phyloP scores from a whole-genome alignment of 2,113 vertebrate species.

The Mobula hypostoma region DNA sequence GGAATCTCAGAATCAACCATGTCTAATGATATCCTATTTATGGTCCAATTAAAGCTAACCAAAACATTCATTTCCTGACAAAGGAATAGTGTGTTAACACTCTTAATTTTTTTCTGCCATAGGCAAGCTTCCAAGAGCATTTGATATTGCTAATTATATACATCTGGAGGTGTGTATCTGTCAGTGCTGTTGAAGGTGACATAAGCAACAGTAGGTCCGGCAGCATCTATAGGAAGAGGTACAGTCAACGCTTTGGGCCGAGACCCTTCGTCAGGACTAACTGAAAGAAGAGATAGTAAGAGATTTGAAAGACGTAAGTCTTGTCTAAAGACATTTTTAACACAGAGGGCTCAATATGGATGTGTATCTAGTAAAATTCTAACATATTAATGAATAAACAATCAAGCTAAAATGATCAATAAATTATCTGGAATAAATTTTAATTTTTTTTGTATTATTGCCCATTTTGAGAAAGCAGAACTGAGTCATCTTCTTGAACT shows the following conservation, averaged over 20 bases:
- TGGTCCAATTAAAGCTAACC: not conserved
- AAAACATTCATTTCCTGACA: constrained; percentile 11
- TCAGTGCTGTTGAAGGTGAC: not conserved
- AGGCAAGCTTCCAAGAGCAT: not conserved
- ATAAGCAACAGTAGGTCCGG: no score
- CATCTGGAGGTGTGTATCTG: not conserved
- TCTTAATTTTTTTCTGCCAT: not conserved
- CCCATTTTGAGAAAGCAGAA: no score
- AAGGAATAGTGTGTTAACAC: not conserved
- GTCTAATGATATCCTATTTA: not conserved
- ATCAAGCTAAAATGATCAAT: not conserved
- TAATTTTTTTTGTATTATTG: no score
- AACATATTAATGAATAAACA: not conserved
- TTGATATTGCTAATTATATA: constrained; percentile 4
- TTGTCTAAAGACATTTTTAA: not conserved
- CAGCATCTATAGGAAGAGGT: no score
- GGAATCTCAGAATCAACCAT: constrained; percentile 19
- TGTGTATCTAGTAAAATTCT: not conserved
- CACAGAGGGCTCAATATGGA: not conserved
- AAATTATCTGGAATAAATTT: not conserved
- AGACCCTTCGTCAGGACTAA: no score
- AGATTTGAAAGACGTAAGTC: not conserved
- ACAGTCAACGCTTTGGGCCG: no score
- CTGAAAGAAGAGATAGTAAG: no score
- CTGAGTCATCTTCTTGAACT: no score